Percentiles rank a stretch among this genome's conserved stretches.
These are phyloP conservation scores for Clupea harengus DNA, from an alignment of 2,113 vertebrate genomes.

Conservation along the genomic window DNA sequence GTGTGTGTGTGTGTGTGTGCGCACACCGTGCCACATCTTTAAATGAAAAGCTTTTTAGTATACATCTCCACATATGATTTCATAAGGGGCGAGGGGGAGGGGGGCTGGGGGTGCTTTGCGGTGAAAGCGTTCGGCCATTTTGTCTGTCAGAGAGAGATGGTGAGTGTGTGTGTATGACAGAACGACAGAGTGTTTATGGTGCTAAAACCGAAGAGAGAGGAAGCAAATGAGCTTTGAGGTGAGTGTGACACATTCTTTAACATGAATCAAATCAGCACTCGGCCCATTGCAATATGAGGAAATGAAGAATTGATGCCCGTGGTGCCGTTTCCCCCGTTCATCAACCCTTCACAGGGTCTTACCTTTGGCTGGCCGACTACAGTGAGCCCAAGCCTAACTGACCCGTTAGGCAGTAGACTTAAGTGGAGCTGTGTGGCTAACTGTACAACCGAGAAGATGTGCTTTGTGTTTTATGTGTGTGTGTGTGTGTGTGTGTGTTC, in stretches of 20 bases:
- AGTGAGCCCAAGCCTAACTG: too few species aligned
- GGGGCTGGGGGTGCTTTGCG: neutral
- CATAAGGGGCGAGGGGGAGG: slow-evolving; percentile 11
- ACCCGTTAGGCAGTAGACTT: neutral
- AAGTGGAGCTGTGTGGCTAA: neutral
- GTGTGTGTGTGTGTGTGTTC: neutral
- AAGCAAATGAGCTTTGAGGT: neutral
- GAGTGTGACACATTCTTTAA: slow-evolving; percentile 1
- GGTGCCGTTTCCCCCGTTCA: neutral
- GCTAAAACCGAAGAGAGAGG: neutral
- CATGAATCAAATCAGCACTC: slow-evolving; percentile 7
- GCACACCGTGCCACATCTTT: slow-evolving; percentile 39
- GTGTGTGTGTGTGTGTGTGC: neutral
- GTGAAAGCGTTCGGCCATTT: slow-evolving; percentile 4
- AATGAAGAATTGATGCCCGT: slow-evolving; percentile 10
- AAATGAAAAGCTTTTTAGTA: slow-evolving; percentile 59
- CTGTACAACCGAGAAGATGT: neutral
- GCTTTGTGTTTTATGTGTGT: too few species aligned
- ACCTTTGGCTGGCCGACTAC: neutral
- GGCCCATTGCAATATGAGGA: neutral
- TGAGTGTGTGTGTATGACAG: slow-evolving; percentile 17
- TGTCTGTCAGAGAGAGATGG: slow-evolving; percentile 10
- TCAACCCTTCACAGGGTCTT: neutral
- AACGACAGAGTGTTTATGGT: neutral
- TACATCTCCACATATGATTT: slow-evolving; percentile 54